Evolutionary conservation across 2,113 vertebrate species (phyloP).

Genomic region (Pelmatolapia mariae): DNA sequence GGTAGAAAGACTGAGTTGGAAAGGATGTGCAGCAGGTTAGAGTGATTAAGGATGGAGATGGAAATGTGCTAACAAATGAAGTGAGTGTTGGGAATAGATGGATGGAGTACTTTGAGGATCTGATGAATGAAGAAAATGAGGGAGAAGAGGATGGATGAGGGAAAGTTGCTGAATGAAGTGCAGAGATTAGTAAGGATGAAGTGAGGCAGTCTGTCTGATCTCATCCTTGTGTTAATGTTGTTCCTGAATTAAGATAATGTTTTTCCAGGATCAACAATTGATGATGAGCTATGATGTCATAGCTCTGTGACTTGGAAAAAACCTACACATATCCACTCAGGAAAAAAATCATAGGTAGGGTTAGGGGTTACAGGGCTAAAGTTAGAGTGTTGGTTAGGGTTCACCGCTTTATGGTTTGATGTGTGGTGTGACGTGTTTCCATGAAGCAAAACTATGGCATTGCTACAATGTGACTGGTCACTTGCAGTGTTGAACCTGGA

Average conservation of each 20-base stretch:
- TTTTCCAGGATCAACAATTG: not conserved
- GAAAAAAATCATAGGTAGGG: not conserved
- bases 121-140: not conserved
- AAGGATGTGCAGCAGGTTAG: not conserved
- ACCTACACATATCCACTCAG: not conserved
- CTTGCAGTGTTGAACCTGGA: not conserved
- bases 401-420: not conserved
- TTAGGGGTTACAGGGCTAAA: not conserved
- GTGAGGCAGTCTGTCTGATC: not conserved
- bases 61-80: not conserved
- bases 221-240: not conserved
- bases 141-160: not conserved
- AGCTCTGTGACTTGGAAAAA: not conserved
- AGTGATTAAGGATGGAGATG: not conserved
- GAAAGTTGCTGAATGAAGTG: not conserved
- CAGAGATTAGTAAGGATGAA: not conserved
- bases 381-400: not conserved
- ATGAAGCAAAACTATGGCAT: not conserved
- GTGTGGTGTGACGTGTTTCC: not conserved
- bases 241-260: not conserved
- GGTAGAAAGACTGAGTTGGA: not conserved
- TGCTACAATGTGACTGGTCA: not conserved
- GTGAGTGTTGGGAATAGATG: not conserved
- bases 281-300: not conserved
- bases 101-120: not conserved